Evolutionary conservation across 2,888 invertebrate species (phyloP), one percentile per base, ranked within the genome.

Genomic region (Dermolepida albohirtum): DNA sequence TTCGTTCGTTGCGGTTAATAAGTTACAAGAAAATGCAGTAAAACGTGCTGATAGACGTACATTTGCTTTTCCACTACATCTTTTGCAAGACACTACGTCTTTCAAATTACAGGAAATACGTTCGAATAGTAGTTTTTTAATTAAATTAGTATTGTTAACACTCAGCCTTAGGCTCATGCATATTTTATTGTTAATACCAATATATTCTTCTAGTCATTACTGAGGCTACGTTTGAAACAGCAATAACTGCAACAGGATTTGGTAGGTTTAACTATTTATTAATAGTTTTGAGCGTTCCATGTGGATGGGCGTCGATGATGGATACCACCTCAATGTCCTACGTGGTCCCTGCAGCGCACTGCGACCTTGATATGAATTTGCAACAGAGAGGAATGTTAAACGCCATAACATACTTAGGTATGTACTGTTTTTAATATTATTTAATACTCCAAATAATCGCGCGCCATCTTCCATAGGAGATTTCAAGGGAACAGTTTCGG

Each of bases 311-410:
- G 7, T 86, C 89, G 7, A 87, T 90, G 17, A 91, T 91, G 69
- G 91, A 92, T 77, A 89, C 91, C 68, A 90, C 91, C 59, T 88
- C 90, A 1, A 87, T 89, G 75, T 90, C 92, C 0, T 93, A 90
- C 78, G 88, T 93, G 74, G 86, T 93, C 78, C 92, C 93, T 0
- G 87, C 89, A 40, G 91, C 92, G 0, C 90, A 92, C 79, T 93
- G 93, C 75, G 91, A 92, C 76, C 87, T 94, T 75, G 81, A 88
- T 40, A 84, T 93, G 47, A 87, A 88, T 0, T 81, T 90, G 7
- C 78, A 90, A 22, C 88, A 91, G 57, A 92, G 93, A 85, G 93
- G 93, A 2, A 83, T 89, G 0, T 82, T 93, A 1, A 89, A 90
- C 69, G 90, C 90, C 0, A 87, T 89, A 69, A 90, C 91, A 4